Base-by-base conservation (phyloP, 1,140 invertebrate species). In the Drosophila pruinosa region DNA sequence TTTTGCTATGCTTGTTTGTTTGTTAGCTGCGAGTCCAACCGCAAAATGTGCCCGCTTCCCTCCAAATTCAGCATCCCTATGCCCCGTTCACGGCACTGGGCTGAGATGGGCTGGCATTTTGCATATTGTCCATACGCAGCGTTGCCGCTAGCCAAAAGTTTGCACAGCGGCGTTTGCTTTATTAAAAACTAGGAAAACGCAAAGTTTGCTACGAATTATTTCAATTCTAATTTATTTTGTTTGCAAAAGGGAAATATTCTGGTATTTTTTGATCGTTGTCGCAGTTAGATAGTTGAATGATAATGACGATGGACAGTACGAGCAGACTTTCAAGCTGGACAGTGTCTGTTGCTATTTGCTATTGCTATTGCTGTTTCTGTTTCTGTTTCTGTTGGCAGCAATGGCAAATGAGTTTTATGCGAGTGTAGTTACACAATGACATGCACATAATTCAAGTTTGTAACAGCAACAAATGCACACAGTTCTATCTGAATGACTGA, bases 151-250 rank as follows among this genome's bases (percentile, higher is more conserved):
- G 81, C 48, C 64, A 64, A 81, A 85, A 88, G 65, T 86, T 86
- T 81, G 70, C 78, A 48, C 53, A 78, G 57, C 82, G 78, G 48
- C 82, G 78, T 82, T 88, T 88, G 82, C 82, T 88, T 88, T 88
- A 88, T 88, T 88, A 88, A 88, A 86, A 88, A 88, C 82, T 88
- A 88, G 71, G 70, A 59, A 86, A 81, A 88, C 41, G 65, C 59
- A 77, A 77, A 77, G 72, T 88, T 88, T 77, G 58, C 63, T 57
- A 67, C 62, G 75, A 88, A 88, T 88, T 88, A 88, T 88, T 88
- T 88, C 82, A 88, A 88, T 88, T 88, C 82, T 88, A 88, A 88
- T 88, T 88, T 88, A 88, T 88, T 88, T 88, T 82, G 82, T 88
- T 73, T 63, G 70, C 65, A 61, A 75, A 86, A 86, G 77, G 74